Conservation (phyloP, 2,113 vertebrate genomes). For the Anser cygnoides region DNA sequence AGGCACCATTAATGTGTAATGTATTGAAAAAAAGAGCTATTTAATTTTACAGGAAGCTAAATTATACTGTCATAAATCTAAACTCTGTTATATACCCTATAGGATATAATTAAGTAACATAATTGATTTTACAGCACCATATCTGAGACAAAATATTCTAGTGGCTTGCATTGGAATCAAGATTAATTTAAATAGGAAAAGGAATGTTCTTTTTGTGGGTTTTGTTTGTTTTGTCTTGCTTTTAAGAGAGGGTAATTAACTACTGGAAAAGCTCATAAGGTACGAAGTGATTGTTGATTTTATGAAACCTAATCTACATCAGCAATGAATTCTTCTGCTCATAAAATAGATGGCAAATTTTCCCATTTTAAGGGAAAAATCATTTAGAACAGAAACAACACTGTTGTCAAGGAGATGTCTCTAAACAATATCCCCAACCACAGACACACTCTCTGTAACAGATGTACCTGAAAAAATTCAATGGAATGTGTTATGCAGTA, state of each 20-base stretch:
- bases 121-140: background rate
- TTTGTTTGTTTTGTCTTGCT: background rate
- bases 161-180: background rate
- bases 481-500: background rate
- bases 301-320: background rate
- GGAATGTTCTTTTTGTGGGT: background rate
- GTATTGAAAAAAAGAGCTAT: background rate
- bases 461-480: background rate
- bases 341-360: background rate
- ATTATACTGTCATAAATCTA: background rate
- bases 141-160: background rate
- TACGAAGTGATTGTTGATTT: background rate
- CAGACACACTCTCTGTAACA: background rate
- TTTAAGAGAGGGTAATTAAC: background rate
- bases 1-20: background rate
- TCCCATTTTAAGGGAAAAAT: background rate
- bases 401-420: background rate
- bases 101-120: background rate
- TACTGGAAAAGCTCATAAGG: background rate
- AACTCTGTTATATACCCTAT: background rate
- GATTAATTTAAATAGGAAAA: background rate
- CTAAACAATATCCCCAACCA: background rate
- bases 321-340: background rate
- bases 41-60: background rate
- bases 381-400: background rate